Conservation (phyloP, 2,113 vertebrate genomes). For the Rhea pennata region DNA sequence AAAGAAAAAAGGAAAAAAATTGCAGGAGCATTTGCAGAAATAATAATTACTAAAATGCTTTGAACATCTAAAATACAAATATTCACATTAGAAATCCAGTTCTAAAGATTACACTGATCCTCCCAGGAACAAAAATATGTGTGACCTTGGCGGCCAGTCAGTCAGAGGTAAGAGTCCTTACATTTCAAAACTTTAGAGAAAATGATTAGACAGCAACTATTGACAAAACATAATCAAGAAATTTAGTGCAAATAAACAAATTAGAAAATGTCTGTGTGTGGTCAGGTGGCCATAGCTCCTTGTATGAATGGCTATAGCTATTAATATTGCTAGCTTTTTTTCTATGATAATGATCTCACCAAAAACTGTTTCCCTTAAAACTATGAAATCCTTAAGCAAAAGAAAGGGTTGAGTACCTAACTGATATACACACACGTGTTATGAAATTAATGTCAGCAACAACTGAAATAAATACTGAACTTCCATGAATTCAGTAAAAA, state of each 20-base stretch:
- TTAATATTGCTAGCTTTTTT: background rate
- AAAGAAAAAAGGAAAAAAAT: background rate
- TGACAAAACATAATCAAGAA: background rate
- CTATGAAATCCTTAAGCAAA: background rate
- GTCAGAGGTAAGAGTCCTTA: background rate
- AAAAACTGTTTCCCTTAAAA: background rate
- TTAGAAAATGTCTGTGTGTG: background rate
- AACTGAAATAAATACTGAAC: background rate
- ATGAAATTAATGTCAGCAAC: background rate
- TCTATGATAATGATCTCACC: background rate
- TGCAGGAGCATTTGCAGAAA: background rate
- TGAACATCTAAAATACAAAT: background rate
- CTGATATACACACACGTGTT: background rate
- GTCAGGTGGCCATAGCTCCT: background rate
- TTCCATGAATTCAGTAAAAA: background rate
- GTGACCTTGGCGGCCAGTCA: background rate
- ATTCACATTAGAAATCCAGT: background rate
- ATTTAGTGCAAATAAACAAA: background rate
- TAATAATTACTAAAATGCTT: background rate
- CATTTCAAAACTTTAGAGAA: background rate
- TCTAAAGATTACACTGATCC: background rate
- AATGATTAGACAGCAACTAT: background rate
- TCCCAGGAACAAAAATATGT: background rate
- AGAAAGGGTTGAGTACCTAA: background rate
- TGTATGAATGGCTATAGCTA: background rate